Conservation (phyloP, 2,797 vertebrate genomes). For the Scleropages formosus region DNA sequence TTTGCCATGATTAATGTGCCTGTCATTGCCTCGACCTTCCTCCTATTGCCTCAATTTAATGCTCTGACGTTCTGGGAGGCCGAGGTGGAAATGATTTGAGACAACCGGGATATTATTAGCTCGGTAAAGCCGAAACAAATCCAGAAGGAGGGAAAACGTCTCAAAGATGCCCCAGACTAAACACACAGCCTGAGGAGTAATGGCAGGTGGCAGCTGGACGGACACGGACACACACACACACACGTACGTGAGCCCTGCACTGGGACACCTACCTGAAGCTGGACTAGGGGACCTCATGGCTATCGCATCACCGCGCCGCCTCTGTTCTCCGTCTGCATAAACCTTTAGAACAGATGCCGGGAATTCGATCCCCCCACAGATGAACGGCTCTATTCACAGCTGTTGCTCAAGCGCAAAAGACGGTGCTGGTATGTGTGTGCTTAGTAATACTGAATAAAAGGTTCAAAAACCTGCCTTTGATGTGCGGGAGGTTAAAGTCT, state of each 20-base stretch:
- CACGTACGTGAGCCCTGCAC: too few species aligned
- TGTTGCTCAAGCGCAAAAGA: background rate
- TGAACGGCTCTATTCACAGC: background rate
- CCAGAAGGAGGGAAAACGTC: background rate
- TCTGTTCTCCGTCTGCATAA: too few species aligned
- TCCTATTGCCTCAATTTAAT: constrained; percentile 1
- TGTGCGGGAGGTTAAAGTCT: background rate
- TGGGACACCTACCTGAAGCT: too few species aligned
- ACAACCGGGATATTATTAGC: constrained; percentile 8
- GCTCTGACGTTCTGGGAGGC: constrained; percentile 2
- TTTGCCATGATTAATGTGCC: background rate
- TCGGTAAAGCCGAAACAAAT: constrained; percentile 1
- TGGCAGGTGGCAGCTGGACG: background rate
- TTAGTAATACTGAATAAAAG: background rate
- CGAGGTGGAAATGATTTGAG: constrained; percentile 8
- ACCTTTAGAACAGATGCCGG: background rate
- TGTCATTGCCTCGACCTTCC: background rate
- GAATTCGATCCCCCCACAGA: background rate
- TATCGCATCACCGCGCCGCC: too few species aligned
- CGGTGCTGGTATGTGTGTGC: too few species aligned
- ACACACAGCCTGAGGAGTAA: background rate
- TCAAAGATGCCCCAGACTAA: background rate
- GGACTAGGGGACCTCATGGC: too few species aligned
- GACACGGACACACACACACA: too few species aligned
- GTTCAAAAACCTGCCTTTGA: background rate